These are phyloP conservation scores for Leptogaster cylindrica DNA, from an alignment of 2,888 invertebrate species.

Conservation along the genomic window DNA sequence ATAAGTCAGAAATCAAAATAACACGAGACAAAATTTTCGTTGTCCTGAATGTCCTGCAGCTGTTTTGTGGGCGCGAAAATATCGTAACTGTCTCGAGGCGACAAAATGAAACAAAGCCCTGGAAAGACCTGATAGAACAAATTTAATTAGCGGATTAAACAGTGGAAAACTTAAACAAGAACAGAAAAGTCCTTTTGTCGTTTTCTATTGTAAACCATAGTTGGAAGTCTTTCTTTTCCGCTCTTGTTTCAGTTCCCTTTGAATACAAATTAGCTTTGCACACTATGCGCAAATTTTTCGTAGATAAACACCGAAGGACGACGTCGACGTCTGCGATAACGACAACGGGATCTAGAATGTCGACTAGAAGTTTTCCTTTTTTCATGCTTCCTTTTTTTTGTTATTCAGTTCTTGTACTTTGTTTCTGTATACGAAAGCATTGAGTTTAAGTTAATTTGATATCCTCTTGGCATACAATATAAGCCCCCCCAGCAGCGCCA, in stretches of 20 bases:
- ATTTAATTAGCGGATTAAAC: constrained; percentile 46
- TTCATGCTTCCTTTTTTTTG: constrained; percentile 12
- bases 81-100: constrained; percentile 18
- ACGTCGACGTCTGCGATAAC: constrained; percentile 33
- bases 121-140: constrained; percentile 37
- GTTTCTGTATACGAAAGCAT: constrained; percentile 28
- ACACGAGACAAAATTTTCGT: no score
- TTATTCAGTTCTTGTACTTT: constrained; percentile 32
- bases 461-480: constrained; percentile 41
- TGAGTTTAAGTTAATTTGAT: constrained; percentile 43
- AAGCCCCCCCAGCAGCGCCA: background rate
- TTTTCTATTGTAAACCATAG: constrained; percentile 39
- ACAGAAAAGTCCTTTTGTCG: constrained; percentile 45
- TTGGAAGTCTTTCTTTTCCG: constrained; percentile 23
- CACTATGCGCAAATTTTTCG: constrained; percentile 42
- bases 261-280: constrained; percentile 45
- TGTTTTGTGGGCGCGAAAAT: constrained; percentile 15
- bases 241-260: constrained; percentile 22
- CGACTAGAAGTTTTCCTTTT: constrained; percentile 15
- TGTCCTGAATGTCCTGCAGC: background rate
- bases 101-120: constrained; percentile 41
- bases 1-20: constrained; percentile 18
- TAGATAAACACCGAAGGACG: constrained; percentile 39
- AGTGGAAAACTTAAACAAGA: constrained; percentile 46
- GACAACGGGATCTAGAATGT: constrained; percentile 24